Conservation (phyloP, 2,888 invertebrate genomes). For the Diplazon laetatorius region DNA sequence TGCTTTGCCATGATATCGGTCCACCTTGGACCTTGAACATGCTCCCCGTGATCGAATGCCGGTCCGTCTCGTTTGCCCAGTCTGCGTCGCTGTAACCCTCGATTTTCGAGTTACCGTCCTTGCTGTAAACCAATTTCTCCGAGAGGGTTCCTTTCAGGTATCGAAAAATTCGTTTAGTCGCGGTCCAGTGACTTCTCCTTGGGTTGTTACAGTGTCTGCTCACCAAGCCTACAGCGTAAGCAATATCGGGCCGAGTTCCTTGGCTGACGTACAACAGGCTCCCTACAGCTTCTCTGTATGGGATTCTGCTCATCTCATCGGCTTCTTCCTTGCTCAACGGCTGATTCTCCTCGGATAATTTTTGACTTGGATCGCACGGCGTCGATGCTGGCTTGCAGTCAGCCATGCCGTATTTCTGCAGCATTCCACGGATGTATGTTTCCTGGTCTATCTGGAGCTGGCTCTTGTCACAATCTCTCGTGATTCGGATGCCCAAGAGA, state of each 20-base stretch:
- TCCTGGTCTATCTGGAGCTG: conserved; percentile 57
- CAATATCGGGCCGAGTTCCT: conserved; percentile 28
- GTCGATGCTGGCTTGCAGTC: conserved; percentile 20
- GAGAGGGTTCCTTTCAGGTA: conserved; percentile 54
- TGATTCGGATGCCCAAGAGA: conserved; percentile 65
- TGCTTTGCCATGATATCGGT: conserved; percentile 44
- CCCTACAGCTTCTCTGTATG: conserved; percentile 52
- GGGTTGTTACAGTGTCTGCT: conserved; percentile 42
- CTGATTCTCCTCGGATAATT: background rate
- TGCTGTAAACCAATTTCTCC: conserved; percentile 18
- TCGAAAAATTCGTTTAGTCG: conserved; percentile 54
- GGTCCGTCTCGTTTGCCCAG: conserved; percentile 66
- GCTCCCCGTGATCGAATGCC: conserved; percentile 46
- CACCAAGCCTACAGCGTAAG: conserved; percentile 39
- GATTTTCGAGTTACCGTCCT: conserved; percentile 24
- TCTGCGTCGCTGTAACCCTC: conserved; percentile 69
- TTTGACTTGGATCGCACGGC: background rate
- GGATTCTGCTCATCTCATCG: background rate
- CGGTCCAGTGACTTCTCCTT: conserved; percentile 39
- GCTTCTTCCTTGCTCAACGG: background rate
- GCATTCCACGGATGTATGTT: conserved; percentile 57
- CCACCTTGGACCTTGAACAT: conserved; percentile 41
- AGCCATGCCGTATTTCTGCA: conserved; percentile 44
- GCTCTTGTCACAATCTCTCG: conserved; percentile 33
- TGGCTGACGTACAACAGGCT: conserved; percentile 43